Conservation (phyloP, 2,888 invertebrate genomes). For the Patella depressa region DNA sequence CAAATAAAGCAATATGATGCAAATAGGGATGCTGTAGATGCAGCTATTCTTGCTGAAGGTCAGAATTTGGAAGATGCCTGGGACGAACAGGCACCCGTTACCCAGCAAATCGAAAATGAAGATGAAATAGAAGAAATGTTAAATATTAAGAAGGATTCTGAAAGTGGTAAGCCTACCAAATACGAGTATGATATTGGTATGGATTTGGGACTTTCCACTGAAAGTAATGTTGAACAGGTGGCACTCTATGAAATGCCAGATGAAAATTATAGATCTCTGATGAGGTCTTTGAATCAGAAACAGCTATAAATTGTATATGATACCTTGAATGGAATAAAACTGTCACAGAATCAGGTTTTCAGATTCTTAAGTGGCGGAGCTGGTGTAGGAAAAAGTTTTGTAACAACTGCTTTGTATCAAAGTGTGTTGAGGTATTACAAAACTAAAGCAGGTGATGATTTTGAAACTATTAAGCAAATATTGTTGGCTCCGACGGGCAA, state of each 20-base stretch:
- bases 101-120: not conserved
- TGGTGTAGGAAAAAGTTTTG: no score
- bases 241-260: no score
- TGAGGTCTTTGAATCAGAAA: no score
- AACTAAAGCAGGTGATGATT: constrained; percentile 32
- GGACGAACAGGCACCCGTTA: constrained; percentile 30
- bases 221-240: no score
- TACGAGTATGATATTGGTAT: no score
- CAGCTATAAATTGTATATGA: no score
- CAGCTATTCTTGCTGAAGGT: constrained; percentile 24
- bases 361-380: no score
- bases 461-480: constrained; percentile 20
- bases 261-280: no score
- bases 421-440: constrained; percentile 34
- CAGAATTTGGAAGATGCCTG: constrained; percentile 32
- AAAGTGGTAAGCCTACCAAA: constrained; percentile 17
- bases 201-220: no score
- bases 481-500: constrained; percentile 44
- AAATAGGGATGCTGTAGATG: constrained; percentile 28
- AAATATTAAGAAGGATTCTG: not conserved
- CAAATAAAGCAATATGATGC: constrained; percentile 31
- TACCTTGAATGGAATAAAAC: no score
- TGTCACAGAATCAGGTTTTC: no score
- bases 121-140: not conserved
- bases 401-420: constrained; percentile 40